Evolutionary conservation across 2,113 vertebrate species (phyloP).

Genomic region (Diadophis punctatus): DNA sequence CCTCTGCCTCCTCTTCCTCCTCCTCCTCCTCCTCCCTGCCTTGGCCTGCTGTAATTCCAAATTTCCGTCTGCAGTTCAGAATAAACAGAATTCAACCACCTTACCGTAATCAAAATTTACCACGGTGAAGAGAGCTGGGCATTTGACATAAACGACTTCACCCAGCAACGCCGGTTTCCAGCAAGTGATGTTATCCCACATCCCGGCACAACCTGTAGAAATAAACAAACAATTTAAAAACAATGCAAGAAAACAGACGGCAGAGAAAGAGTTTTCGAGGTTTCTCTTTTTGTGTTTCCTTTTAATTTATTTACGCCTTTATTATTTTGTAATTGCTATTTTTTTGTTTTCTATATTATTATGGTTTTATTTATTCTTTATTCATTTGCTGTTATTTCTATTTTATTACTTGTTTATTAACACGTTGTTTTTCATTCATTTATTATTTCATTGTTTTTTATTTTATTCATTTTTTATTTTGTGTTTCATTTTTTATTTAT

Average conservation of each 20-base stretch:
- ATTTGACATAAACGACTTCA: conserved; percentile 83
- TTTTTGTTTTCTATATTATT: background rate
- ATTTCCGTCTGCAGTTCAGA: background rate
- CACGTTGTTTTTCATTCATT: background rate
- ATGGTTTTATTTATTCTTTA: background rate
- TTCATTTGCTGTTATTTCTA: background rate
- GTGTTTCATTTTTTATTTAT: background rate
- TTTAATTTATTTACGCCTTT: background rate
- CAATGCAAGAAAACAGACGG: background rate
- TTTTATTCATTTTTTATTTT: background rate
- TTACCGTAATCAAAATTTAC: conserved; percentile 87
- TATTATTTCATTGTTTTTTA: background rate
- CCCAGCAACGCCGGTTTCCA: conserved; percentile 86
- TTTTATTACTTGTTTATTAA: background rate
- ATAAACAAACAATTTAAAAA: background rate
- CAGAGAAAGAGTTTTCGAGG: background rate
- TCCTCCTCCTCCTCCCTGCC: background rate
- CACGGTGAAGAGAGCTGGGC: conserved; percentile 85
- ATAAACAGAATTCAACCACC: conserved; percentile 7
- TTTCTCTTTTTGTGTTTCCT: background rate
- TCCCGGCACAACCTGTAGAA: conserved; percentile 80
- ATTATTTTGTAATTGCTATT: background rate
- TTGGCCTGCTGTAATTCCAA: background rate
- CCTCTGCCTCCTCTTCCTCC: background rate
- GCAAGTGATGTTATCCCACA: conserved; percentile 97